phyloP scores from a whole-genome alignment of 2,113 vertebrate species.

The Sphyrna mokarran region DNA sequence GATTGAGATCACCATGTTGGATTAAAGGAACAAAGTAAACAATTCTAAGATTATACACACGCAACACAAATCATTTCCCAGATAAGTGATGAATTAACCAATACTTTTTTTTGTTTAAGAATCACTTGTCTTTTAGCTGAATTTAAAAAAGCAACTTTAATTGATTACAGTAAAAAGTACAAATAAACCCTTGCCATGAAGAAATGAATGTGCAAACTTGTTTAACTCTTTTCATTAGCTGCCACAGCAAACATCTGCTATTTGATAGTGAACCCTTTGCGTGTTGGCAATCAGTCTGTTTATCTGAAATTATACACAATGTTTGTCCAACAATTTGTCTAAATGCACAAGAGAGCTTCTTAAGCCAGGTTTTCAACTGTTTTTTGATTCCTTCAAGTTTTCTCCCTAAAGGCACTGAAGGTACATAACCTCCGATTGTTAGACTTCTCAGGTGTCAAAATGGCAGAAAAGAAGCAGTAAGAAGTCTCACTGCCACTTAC shows the following conservation, averaged over 20 bases:
- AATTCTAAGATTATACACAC: constrained; percentile 24
- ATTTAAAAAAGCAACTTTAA: background rate
- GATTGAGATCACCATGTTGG: background rate
- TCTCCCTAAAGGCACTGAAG: background rate
- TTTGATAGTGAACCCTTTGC: constrained; percentile 22
- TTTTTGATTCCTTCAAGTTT: background rate
- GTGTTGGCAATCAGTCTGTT: constrained; percentile 24
- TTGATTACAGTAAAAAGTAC: background rate
- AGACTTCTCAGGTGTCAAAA: background rate
- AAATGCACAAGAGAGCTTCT: background rate
- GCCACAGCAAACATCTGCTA: constrained; percentile 9
- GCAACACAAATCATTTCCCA: background rate
- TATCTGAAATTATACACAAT: background rate
- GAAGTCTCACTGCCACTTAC: too few relatives aligned
- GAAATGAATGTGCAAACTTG: background rate
- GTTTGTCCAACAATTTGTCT: background rate
- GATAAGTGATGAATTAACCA: constrained; percentile 1
- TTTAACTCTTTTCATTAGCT: background rate
- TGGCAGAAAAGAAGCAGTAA: background rate
- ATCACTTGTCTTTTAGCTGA: background rate
- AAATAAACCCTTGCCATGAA: background rate
- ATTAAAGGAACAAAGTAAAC: background rate
- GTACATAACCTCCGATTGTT: background rate
- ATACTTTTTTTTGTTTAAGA: background rate
- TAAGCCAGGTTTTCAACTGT: background rate